Conservation (phyloP, 2,113 vertebrate genomes). For the Notechis scutatus region DNA sequence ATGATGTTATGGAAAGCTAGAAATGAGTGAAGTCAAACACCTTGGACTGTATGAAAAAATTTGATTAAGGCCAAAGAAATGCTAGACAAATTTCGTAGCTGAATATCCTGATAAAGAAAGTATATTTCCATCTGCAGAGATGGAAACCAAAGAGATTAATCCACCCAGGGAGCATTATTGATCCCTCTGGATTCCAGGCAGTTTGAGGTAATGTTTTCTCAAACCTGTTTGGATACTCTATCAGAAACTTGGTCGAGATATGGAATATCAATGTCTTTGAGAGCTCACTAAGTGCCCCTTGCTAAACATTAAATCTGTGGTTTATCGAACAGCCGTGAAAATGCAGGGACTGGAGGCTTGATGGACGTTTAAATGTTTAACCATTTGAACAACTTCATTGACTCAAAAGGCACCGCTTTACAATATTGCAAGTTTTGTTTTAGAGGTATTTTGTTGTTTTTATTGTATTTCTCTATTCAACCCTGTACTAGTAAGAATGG, state of each 20-base stretch:
- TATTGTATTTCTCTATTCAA: neutral
- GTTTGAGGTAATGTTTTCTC: neutral
- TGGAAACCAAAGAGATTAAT: neutral
- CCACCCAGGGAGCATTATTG: neutral
- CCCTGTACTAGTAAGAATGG: neutral
- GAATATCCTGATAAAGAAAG: neutral
- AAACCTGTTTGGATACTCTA: neutral
- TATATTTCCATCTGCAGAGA: neutral
- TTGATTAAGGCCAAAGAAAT: neutral
- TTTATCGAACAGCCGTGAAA: neutral
- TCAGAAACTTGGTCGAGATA: neutral
- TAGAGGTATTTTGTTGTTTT: neutral
- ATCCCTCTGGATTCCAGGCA: neutral
- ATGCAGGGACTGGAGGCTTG: neutral
- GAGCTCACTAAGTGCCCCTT: neutral
- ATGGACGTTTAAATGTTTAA: neutral
- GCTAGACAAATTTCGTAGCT: neutral
- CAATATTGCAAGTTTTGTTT: neutral
- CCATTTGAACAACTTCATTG: neutral
- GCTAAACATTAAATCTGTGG: neutral
- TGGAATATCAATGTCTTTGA: neutral
- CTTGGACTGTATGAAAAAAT: neutral
- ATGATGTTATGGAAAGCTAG: neutral
- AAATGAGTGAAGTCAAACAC: neutral
- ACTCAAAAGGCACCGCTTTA: neutral